phyloP scores from a whole-genome alignment of 2,113 vertebrate genomes.

The Erythrocercus mccallii region DNA sequence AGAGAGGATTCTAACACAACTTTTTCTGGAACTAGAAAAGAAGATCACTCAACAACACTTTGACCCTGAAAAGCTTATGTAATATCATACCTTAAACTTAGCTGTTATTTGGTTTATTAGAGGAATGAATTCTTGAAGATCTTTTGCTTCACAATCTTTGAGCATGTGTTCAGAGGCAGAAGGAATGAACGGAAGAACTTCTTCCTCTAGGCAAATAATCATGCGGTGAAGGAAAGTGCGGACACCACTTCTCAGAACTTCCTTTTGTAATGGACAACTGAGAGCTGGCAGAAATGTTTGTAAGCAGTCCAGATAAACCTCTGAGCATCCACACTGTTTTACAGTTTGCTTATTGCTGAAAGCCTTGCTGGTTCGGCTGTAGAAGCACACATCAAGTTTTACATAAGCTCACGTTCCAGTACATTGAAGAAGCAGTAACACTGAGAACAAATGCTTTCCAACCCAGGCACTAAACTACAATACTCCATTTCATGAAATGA shows the following conservation, averaged over 20 bases:
- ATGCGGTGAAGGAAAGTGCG: slow-evolving; percentile 97
- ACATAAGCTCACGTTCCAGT: not conserved
- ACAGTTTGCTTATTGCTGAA: slow-evolving; percentile 99
- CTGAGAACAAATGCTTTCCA: not conserved
- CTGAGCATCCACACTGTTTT: slow-evolving; percentile 93
- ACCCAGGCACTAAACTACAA: not conserved
- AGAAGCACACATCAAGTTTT: not conserved
- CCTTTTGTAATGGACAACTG: slow-evolving; percentile 91
- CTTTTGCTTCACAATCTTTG: slow-evolving; percentile 96
- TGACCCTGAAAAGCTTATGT: not conserved
- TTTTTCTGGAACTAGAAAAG: not conserved
- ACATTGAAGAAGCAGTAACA: not conserved
- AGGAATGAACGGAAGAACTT: slow-evolving; percentile 95
- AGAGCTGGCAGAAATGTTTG: slow-evolving; percentile 92
- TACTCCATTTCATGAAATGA: not conserved
- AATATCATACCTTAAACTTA: slow-evolving; percentile 88
- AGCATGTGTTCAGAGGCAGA: slow-evolving; percentile 96
- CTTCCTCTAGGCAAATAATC: slow-evolving; percentile 98
- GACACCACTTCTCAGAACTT: slow-evolving; percentile 86
- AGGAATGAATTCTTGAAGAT: slow-evolving; percentile 98
- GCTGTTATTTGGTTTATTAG: slow-evolving; percentile 98
- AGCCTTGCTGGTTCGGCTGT: slow-evolving; percentile 96
- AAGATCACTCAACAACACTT: not conserved
- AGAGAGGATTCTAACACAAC: not conserved
- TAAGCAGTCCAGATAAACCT: slow-evolving; percentile 95